Evolutionary conservation across 1,140 invertebrate species (phyloP).

Genomic region (Drosophila suzukii): DNA sequence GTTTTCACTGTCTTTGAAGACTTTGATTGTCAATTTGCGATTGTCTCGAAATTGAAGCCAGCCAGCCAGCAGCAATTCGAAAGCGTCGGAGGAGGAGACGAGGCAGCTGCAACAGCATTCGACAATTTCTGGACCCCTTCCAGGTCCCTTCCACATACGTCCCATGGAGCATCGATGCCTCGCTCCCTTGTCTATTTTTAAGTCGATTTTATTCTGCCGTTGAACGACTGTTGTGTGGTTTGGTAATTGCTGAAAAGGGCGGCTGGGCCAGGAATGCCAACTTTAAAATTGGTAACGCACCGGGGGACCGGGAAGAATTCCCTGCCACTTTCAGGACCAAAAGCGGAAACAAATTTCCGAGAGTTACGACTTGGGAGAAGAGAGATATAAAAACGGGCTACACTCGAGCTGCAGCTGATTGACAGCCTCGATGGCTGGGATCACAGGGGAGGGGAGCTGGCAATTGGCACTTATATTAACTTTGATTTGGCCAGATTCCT

Average conservation of each 20-base stretch:
- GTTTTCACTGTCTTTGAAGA: conserved; percentile 82
- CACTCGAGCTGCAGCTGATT: conserved; percentile 50
- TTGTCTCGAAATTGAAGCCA: conserved; percentile 81
- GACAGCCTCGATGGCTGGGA: conserved; percentile 43
- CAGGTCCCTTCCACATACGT: neutral
- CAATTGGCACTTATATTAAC: conserved; percentile 79
- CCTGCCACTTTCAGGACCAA: conserved; percentile 64
- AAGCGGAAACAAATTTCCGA: conserved; percentile 76
- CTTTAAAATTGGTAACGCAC: conserved; percentile 79
- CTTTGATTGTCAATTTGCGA: conserved; percentile 83
- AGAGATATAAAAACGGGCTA: conserved; percentile 47
- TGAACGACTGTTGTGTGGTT: conserved; percentile 81
- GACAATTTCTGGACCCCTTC: conserved; percentile 41
- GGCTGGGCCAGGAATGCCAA: conserved; percentile 61
- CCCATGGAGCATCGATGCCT: conserved; percentile 13
- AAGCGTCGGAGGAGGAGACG: conserved; percentile 5
- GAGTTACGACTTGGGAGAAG: conserved; percentile 59
- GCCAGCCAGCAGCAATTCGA: conserved; percentile 24
- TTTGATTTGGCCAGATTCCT: conserved; percentile 61
- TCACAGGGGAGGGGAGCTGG: conserved; percentile 29
- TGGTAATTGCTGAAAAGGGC: conserved; percentile 78
- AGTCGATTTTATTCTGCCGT: conserved; percentile 79
- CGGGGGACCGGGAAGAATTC: conserved; percentile 22
- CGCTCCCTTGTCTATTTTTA: conserved; percentile 80
- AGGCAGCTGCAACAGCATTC: conserved; percentile 49